A percentile compares a stretch with the other conserved stretches of the same genome.
These are phyloP conservation scores for Sycophaga agraensis DNA, from an alignment of 1,140 invertebrate species.

Conservation along the genomic window DNA sequence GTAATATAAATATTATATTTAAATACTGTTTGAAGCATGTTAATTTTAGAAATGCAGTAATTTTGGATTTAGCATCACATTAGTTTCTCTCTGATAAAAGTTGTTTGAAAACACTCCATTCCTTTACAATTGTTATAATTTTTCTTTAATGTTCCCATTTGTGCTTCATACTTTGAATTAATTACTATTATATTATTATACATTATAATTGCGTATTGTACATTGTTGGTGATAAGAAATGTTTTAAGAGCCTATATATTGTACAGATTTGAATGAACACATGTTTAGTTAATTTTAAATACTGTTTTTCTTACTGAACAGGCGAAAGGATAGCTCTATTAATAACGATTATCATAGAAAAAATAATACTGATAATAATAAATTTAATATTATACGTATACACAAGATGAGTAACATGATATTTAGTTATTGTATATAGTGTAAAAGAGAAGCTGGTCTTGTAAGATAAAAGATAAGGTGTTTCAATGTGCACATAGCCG, in stretches of 20 bases:
- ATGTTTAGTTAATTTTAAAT: conserved; percentile 48
- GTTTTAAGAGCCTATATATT: conserved; percentile 55
- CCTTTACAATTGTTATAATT: too few relatives aligned
- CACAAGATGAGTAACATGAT: conserved; percentile 53
- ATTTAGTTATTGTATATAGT: conserved; percentile 60
- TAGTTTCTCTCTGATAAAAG: too few relatives aligned
- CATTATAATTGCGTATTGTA: conserved; percentile 34
- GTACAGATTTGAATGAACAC: conserved; percentile 47
- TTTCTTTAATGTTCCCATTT: too few relatives aligned
- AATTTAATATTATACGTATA: conserved; percentile 48
- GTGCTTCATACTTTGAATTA: conserved; percentile 32
- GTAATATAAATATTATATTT: too few relatives aligned
- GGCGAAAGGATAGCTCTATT: conserved; percentile 35
- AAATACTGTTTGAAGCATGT: too few relatives aligned
- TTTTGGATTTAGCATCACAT: too few relatives aligned
- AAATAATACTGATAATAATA: conserved; percentile 43
- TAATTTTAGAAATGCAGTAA: too few relatives aligned
- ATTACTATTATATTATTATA: conserved; percentile 27
- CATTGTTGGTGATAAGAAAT: conserved; percentile 47
- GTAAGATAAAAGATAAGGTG: conserved; percentile 62
- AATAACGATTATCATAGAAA: conserved; percentile 34
- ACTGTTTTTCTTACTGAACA: conserved; percentile 44
- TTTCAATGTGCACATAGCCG: conserved; percentile 65
- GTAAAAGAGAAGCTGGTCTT: conserved; percentile 62
- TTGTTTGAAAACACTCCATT: too few relatives aligned